A percentile compares a stretch with the other conserved stretches of the same genome.
These are phyloP conservation scores for Macrostomum lignano DNA, from an alignment of 1,140 invertebrate species.

Conservation along the genomic window DNA sequence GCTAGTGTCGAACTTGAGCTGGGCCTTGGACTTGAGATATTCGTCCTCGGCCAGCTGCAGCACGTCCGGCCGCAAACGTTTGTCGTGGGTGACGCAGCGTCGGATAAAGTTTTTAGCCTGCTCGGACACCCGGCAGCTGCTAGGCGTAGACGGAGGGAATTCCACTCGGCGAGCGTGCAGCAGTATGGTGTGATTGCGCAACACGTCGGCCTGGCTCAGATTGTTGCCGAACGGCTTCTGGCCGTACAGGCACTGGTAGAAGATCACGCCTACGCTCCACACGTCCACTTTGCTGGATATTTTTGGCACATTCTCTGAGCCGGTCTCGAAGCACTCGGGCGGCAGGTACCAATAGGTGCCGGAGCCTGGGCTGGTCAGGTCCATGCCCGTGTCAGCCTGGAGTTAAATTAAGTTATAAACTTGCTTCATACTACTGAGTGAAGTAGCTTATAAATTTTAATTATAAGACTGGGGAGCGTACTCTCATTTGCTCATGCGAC, in stretches of 20 bases:
- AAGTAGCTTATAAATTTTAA: too few species aligned
- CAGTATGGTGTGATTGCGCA: conserved; percentile 86
- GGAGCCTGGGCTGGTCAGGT: conserved; percentile 90
- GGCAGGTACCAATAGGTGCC: conserved; percentile 99
- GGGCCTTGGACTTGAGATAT: conserved; percentile 46
- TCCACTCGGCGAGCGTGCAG: conserved; percentile 93
- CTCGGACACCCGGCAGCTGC: neutral
- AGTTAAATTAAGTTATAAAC: too few species aligned
- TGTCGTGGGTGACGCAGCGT: conserved; percentile 78
- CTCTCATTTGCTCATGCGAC: too few species aligned
- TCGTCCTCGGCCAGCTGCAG: conserved; percentile 69
- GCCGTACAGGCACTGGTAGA: conserved; percentile 97
- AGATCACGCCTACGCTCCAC: conserved; percentile 98
- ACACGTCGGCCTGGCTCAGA: conserved; percentile 89
- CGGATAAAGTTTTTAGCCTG: conserved; percentile 87
- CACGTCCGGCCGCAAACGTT: conserved; percentile 91
- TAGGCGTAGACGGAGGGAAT: conserved; percentile 32
- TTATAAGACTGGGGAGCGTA: too few species aligned
- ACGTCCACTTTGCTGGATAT: conserved; percentile 99
- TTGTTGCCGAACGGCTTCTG: conserved; percentile 89
- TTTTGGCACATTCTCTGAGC: conserved; percentile 94
- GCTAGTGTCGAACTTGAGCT: too few species aligned
- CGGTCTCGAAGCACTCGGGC: conserved; percentile 97
- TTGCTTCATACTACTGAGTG: too few species aligned
- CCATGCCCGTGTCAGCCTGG: conserved; percentile 81